Base-by-base conservation (phyloP, 2,888 invertebrate species). In the Dendrolimus houi region DNA sequence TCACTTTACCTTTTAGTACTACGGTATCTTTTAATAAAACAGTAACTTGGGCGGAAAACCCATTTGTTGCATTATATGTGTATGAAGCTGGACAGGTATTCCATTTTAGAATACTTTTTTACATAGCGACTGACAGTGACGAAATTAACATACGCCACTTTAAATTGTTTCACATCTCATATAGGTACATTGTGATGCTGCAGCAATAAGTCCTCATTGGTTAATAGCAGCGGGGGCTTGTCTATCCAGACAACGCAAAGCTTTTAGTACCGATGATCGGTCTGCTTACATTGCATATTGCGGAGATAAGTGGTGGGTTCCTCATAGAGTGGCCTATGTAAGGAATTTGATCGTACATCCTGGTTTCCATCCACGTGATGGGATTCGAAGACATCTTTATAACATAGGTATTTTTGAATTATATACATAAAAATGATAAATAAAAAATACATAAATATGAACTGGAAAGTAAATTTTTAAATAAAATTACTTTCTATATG, bases 281-380 rank as follows among this genome's bases (percentile, higher is more conserved):
- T 85, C 88, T 1, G 85, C 88, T 0, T 87, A 77, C 58, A 81
- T 88, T 9, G 64, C 80, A 0, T 88, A 84, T 64, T 88, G 88
- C 55, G 77, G 83, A 8, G 73, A 71, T 6, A 64, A 62, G 29
- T 88, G 88, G 88, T 79, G 83, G 71, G 62, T 66, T 1, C 80
- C 85, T 0, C 77, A 81, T 56, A 71, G 81, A 52, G 71, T 87
- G 8, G 68, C 82, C 7, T 88, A 88, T 59, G 88, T 88, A 14
- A 85, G 82, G 57, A 76, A 78, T 29, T 85, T 71, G 52, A 56
- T 82, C 1, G 72, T 87, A 2, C 88, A 88, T 57, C 88, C 88
- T 1, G 64, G 67, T 12, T 88, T 75, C 58, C 71, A 79, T 53
- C 72, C 74, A 1, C 66, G 60, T 7, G 79, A 86, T 54, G 64